Evolutionary conservation across 1,140 invertebrate species (phyloP), one percentile per base, ranked within the genome.

Genomic region (Odontomachus brunneus): DNA sequence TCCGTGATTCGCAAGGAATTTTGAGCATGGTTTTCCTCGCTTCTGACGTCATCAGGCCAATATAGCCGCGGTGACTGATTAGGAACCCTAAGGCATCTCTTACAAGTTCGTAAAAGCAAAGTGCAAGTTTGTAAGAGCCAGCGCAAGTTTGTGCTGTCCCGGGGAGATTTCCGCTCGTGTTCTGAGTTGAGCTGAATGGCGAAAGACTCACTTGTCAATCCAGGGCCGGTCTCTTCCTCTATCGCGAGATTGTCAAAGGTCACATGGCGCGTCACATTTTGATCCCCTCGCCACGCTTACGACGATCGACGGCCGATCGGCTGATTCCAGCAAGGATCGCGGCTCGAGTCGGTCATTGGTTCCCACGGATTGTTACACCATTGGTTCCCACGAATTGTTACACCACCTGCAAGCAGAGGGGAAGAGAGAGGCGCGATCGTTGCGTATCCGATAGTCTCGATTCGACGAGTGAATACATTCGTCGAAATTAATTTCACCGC

Each of bases 251-350:
- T 48, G 84, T 86, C 74, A 75, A 38, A 51, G n/a, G 49, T 57
- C n/a, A 49, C 80, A 72, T 76, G 33, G 81, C 26, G 19, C 80
- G 81, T 87, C 86, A 87, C 86, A 87, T 87, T 67, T 87, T 87
- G 83, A 60, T 74, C 49, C 69, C 44, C 48, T 33, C 67, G 84
- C 76, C 73, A 17, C 11, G 72, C 53, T 83, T 62, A 57, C 84
- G 71, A 73, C 57, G 74, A 85, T 72, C 71, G 72, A 48, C 53
- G 17, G 53, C 78, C 81, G 86, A 81, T 80, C 86, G 55, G 44
- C 86, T 82, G 85, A 83, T 73, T 72, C 62, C 72, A 69, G 57
- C 55, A 51, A 57, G 48, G 29, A 44, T n/a, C 22, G 38, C 17
- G 14, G 4, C 24, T 53, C 38, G 49, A 44, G 17, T 19, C 19